These are phyloP conservation scores for Tapirus indicus DNA, from an alignment of 2,797 vertebrate genomes.

Conservation along the genomic window DNA sequence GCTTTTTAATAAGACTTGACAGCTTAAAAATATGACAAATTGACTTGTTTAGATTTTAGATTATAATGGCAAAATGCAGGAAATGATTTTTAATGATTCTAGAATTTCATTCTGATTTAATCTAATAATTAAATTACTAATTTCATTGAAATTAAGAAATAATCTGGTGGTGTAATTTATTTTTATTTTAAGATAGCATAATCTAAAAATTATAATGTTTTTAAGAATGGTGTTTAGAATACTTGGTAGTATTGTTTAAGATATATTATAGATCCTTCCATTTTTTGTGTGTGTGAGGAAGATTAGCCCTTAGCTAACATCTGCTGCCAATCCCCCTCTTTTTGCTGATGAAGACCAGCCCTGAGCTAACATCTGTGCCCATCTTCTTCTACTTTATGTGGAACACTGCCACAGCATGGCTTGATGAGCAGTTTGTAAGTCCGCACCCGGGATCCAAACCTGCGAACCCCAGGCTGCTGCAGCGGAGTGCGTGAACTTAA, in stretches of 20 bases:
- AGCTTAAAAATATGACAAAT: not conserved
- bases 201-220: conserved; percentile 4
- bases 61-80: not conserved
- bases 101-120: conserved; percentile 38
- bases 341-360: too few species aligned
- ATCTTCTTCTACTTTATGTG: too few species aligned
- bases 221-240: conserved; percentile 53
- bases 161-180: not conserved
- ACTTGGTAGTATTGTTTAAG: conserved; percentile 32
- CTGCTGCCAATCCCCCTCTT: too few species aligned
- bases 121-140: not conserved
- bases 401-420: too few species aligned
- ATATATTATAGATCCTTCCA: not conserved
- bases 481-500: too few species aligned
- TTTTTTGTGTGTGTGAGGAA: not conserved
- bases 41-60: conserved; percentile 30
- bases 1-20: not conserved
- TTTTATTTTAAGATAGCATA: conserved; percentile 57
- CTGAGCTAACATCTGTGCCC: too few species aligned
- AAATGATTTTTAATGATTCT: conserved; percentile 20
- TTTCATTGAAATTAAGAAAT: conserved; percentile 53
- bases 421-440: too few species aligned
- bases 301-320: too few species aligned
- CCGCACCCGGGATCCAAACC: too few species aligned
- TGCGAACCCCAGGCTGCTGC: too few species aligned